Conservation (phyloP, 1,140 invertebrate genomes). For the Bicyclus anynana region DNA sequence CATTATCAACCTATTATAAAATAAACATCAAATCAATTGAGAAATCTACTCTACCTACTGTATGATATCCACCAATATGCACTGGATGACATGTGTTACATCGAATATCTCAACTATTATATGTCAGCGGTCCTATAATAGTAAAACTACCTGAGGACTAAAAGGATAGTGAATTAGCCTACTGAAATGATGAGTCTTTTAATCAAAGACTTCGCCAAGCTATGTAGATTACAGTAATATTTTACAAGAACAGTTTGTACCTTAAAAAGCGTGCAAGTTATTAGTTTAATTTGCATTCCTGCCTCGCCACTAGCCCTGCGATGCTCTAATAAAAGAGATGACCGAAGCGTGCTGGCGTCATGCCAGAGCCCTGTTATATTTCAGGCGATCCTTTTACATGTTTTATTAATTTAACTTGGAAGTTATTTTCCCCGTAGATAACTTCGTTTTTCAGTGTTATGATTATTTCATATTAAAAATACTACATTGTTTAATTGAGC, state of each 20-base stretch:
- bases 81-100: too few relatives aligned
- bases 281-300: constrained; percentile 35
- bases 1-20: too few relatives aligned
- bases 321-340: constrained; percentile 56
- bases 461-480: neutral
- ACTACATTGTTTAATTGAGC: neutral
- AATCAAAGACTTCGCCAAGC: too few relatives aligned
- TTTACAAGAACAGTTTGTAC: neutral
- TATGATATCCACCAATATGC: too few relatives aligned
- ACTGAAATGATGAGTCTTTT: too few relatives aligned
- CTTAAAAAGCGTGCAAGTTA: constrained; percentile 12
- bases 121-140: too few relatives aligned
- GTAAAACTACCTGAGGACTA: too few relatives aligned
- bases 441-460: neutral
- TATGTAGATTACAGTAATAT: neutral
- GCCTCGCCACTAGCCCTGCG: constrained; percentile 26
- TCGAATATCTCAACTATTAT: too few relatives aligned
- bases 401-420: constrained; percentile 70
- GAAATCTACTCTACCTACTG: too few relatives aligned
- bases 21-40: too few relatives aligned
- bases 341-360: constrained; percentile 46
- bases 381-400: constrained; percentile 64
- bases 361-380: constrained; percentile 60
- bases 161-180: too few relatives aligned
- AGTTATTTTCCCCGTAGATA: constrained; percentile 43